Percentiles rank a stretch among this genome's conserved stretches.
Conservation (phyloP, 2,888 invertebrate species). For the Sabatieria punctata region DNA sequence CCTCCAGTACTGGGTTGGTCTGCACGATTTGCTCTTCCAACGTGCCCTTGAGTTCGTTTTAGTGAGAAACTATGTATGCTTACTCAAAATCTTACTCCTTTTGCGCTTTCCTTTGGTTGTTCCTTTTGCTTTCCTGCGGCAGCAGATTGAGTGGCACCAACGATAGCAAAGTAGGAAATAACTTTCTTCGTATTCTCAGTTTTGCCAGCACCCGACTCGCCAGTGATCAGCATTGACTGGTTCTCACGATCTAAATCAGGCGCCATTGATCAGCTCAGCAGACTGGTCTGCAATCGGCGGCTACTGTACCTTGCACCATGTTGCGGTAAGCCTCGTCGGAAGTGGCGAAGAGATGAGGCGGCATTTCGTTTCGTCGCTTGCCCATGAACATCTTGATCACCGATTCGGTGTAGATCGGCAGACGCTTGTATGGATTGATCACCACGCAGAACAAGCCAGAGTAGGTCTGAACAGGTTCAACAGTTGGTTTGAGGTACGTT, state of each 20-base stretch:
- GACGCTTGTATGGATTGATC: too few relatives aligned
- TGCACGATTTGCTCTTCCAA: too few relatives aligned
- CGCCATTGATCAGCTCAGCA: not conserved
- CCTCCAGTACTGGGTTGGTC: too few relatives aligned
- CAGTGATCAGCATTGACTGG: conserved; percentile 99
- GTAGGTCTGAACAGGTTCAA: not conserved
- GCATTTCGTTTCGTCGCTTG: conserved; percentile 97
- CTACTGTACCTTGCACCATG: conserved; percentile 80
- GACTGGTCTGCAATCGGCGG: not conserved
- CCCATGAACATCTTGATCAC: conserved; percentile 97
- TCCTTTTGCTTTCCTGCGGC: conserved; percentile 11
- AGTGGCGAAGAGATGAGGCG: conserved; percentile 97
- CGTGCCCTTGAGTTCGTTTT: too few relatives aligned
- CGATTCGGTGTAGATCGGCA: too few relatives aligned
- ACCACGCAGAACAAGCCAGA: too few relatives aligned
- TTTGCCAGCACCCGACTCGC: conserved; percentile 98
- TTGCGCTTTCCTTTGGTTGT: conserved; percentile 5
- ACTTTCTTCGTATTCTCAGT: too few relatives aligned
- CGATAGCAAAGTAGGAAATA: conserved; percentile 79
- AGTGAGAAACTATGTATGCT: too few relatives aligned
- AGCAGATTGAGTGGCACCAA: conserved; percentile 44
- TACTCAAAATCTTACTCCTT: conserved; percentile 6
- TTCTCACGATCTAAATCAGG: conserved; percentile 72
- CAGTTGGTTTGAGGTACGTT: not conserved
- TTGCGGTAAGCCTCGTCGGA: too few relatives aligned